Percentiles rank a stretch among this genome's conserved stretches.
These are phyloP conservation scores for Protophormia terraenovae DNA, from an alignment of 2,888 invertebrate species.

Conservation along the genomic window DNA sequence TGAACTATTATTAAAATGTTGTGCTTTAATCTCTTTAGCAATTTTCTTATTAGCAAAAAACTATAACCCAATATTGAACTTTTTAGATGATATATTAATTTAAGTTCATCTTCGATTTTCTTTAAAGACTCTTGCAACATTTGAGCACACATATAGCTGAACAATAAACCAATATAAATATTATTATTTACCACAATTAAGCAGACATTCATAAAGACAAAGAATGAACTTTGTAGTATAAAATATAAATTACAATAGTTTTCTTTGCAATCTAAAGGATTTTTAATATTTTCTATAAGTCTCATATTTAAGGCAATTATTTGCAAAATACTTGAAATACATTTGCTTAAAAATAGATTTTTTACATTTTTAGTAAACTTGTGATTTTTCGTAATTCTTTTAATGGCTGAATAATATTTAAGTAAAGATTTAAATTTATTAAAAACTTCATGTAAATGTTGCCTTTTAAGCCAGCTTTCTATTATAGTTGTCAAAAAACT, in stretches of 20 bases:
- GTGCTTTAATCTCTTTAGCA: background rate
- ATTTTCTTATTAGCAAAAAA: background rate
- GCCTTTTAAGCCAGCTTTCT: constrained; percentile 39
- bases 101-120: background rate
- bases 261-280: no score
- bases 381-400: background rate
- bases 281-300: no score
- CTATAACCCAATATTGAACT: no score
- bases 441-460: background rate
- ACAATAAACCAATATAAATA: background rate
- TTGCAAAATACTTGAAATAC: no score
- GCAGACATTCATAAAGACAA: background rate
- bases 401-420: background rate
- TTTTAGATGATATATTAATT: background rate
- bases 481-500: background rate
- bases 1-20: background rate
- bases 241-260: no score
- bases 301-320: no score
- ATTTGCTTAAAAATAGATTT: background rate
- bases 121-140: background rate
- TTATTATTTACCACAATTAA: background rate
- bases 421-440: background rate
- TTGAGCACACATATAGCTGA: background rate
- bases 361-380: no score
- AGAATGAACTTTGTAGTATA: background rate